A percentile compares a stretch with the other conserved stretches of the same genome.
These are phyloP conservation scores for Drosophila albomicans DNA, from an alignment of 1,140 invertebrate genomes.

Conservation along the genomic window DNA sequence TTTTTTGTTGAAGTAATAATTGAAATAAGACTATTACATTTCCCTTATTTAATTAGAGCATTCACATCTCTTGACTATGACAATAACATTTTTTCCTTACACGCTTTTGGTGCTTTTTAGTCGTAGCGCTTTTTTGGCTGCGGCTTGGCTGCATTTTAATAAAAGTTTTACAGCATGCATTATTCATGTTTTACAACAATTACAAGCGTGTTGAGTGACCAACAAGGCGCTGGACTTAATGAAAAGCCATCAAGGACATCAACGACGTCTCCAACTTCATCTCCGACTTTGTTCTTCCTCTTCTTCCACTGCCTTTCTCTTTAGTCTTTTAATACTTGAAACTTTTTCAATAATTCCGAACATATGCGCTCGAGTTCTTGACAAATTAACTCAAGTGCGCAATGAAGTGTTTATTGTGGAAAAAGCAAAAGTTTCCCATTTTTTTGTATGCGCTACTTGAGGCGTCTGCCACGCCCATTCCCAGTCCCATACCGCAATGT, in stretches of 20 bases:
- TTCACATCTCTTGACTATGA: neutral
- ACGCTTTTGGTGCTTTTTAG: constrained; percentile 11
- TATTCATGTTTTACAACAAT: constrained; percentile 77
- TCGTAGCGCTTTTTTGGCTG: constrained; percentile 31
- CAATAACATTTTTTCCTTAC: neutral
- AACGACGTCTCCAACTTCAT: neutral
- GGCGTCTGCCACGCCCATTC: constrained; percentile 21
- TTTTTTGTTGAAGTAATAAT: too few species aligned
- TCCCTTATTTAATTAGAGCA: neutral
- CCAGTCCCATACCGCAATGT: neutral
- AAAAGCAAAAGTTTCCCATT: constrained; percentile 58
- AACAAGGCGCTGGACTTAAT: constrained; percentile 48
- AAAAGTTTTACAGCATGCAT: constrained; percentile 73
- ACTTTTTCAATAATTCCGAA: constrained; percentile 79
- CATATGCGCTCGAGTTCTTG: constrained; percentile 64
- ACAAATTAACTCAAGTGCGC: constrained; percentile 80
- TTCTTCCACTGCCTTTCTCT: constrained; percentile 1
- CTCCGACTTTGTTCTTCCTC: neutral
- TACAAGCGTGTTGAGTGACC: constrained; percentile 45
- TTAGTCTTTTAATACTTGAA: constrained; percentile 50
- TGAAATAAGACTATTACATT: neutral
- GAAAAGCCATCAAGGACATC: constrained; percentile 64
- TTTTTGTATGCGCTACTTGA: constrained; percentile 23
- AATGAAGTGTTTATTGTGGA: constrained; percentile 79
- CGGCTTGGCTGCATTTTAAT: constrained; percentile 66